These are phyloP conservation scores for Drosophila robusta DNA, from an alignment of 2,888 invertebrate species.

Conservation along the genomic window DNA sequence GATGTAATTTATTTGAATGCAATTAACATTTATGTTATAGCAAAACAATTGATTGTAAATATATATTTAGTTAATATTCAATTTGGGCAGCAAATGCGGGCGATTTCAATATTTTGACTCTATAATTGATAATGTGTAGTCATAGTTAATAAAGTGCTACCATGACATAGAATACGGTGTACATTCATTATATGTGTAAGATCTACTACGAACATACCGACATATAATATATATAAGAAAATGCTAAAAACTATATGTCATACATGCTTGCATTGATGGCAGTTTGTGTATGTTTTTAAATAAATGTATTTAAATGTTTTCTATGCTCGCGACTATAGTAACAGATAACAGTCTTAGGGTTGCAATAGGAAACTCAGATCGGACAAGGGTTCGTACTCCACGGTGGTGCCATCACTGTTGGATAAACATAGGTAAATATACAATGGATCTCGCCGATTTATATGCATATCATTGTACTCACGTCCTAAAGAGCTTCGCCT, in stretches of 20 bases:
- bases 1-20: constrained; percentile 25
- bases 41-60: constrained; percentile 37
- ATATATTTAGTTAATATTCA: constrained; percentile 6
- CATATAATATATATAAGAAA: constrained; percentile 4
- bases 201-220: constrained; percentile 32
- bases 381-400: constrained; percentile 86
- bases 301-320: constrained; percentile 40
- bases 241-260: too few species aligned
- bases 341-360: neutral
- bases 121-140: constrained; percentile 22
- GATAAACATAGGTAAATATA: constrained; percentile 69
- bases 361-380: constrained; percentile 87
- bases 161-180: constrained; percentile 18
- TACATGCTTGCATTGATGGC: neutral
- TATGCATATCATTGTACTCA: constrained; percentile 83
- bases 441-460: neutral
- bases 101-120: neutral
- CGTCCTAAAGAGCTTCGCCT: constrained; percentile 89
- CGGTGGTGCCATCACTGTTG: constrained; percentile 86
- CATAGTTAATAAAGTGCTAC: constrained; percentile 17
- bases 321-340: neutral
- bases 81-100: neutral
- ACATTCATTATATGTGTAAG: constrained; percentile 15
- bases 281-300: constrained; percentile 3
- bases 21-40: constrained; percentile 21